These are phyloP conservation scores for Drosophila gaucha DNA, from an alignment of 2,888 invertebrate genomes.

Conservation along the genomic window DNA sequence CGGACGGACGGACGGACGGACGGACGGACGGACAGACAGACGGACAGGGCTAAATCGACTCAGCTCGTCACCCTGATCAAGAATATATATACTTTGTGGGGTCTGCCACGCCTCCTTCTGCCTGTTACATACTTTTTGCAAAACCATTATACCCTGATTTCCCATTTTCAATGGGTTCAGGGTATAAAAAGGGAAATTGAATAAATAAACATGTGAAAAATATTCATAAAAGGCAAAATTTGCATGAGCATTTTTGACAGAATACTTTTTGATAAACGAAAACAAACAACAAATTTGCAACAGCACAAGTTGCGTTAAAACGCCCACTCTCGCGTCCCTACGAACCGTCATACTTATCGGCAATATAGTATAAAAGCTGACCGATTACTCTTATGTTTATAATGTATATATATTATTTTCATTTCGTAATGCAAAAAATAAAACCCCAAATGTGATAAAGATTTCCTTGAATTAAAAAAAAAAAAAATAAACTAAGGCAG, in stretches of 20 bases:
- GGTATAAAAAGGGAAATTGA: too few species aligned
- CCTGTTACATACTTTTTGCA: too few species aligned
- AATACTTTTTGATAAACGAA: neutral
- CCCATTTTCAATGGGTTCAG: too few species aligned
- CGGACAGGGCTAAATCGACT: too few species aligned
- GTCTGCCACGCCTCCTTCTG: too few species aligned
- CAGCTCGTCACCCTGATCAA: too few species aligned
- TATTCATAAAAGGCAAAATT: conserved; percentile 18
- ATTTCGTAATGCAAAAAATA: conserved; percentile 8
- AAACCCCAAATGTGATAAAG: conserved; percentile 14
- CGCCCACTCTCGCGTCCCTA: neutral
- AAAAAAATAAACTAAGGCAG: neutral
- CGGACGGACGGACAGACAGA: too few species aligned
- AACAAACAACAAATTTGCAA: conserved; percentile 11
- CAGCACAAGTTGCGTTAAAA: neutral
- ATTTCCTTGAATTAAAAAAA: conserved; percentile 17
- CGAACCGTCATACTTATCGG: conserved; percentile 5
- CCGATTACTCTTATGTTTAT: neutral
- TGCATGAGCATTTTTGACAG: conserved; percentile 14
- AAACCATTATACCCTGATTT: too few species aligned
- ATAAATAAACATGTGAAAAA: conserved; percentile 10
- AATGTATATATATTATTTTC: neutral
- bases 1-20: too few species aligned
- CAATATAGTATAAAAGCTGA: neutral
- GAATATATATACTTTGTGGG: too few species aligned